Conservation (phyloP, 2,888 invertebrate species). For the Sussaba pulchella region DNA sequence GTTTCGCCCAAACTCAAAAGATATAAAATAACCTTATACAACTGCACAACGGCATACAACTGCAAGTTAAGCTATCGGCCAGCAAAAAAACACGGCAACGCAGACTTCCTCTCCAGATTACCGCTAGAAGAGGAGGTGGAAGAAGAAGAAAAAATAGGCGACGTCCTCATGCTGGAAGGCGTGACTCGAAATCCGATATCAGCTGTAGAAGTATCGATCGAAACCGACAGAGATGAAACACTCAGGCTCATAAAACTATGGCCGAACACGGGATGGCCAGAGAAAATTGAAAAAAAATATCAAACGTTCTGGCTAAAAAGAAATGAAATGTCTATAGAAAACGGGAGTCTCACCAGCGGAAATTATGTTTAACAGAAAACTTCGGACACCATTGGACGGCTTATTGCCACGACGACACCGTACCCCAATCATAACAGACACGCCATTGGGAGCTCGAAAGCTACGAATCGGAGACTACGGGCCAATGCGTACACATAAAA, state of each 20-base stretch:
- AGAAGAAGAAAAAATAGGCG: constrained; percentile 41
- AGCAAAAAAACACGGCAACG: constrained; percentile 54
- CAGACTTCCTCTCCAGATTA: constrained; percentile 48
- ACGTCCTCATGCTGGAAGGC: constrained; percentile 57
- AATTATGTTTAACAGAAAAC: constrained; percentile 62
- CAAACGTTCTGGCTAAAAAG: constrained; percentile 42
- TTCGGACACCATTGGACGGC: constrained; percentile 48
- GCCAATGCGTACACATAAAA: constrained; percentile 46
- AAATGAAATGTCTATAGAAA: constrained; percentile 47
- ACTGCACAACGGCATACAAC: constrained; percentile 42
- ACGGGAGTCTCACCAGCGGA: constrained; percentile 50
- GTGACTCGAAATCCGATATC: constrained; percentile 48
- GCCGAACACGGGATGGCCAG: constrained; percentile 45
- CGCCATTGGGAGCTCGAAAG: constrained; percentile 30
- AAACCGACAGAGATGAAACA: constrained; percentile 46
- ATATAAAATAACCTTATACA: constrained; percentile 42
- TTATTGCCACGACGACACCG: constrained; percentile 40
- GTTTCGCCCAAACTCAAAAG: constrained; percentile 41
- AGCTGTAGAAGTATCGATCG: constrained; percentile 35
- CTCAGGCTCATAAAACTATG: constrained; percentile 31
- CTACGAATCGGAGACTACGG: constrained; percentile 50
- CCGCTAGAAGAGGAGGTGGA: constrained; percentile 48
- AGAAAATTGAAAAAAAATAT: constrained; percentile 36
- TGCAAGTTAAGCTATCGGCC: constrained; percentile 43
- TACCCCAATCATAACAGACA: constrained; percentile 28